Evolutionary conservation across 2,797 vertebrate species (phyloP), one percentile per base, ranked within the genome.

Genomic region (Oophaga sylvatica): DNA sequence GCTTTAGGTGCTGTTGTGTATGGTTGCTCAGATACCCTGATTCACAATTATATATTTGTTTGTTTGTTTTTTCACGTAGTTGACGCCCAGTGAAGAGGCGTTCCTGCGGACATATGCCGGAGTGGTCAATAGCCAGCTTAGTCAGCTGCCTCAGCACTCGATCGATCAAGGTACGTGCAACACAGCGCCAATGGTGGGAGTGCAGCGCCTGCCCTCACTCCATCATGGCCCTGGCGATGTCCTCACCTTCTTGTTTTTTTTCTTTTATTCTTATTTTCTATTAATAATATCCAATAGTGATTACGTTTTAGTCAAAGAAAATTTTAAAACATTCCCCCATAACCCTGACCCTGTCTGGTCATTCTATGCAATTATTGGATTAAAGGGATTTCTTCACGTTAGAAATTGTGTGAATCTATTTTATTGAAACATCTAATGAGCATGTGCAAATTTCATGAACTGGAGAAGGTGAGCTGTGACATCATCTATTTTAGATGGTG

Each of bases 41-140:
- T 41, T 73, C 70, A 45, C 35, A 45, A 12, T 20, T 2, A 22
- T 73, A 9, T 9, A 22, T 45, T 73, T 45, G 67, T 68, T 70
- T 1, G 20, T 73, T 73, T 45, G 0, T 20, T 13, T 75, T 6
- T 75, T 4, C 70, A 20, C 17, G 0, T 95, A 99, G 98, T 96
- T 99, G 90, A 99, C 98, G 6, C 96, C 97, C 45, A 99, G 94
- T 19, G 98, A 99, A 94, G 98, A 99, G 92, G 98, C 98, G 81
- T 99, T 99, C 94, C 96, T 99, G 91, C 97, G 97, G 88, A 98
- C 96, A 2, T 99, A 99, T 0, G 97, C 97, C 0, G 98, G 98
- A 70, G 97, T 99, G 92, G 98, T 97, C 92, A 97, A 95, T 94
- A 99, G 96, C 95, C 98, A 99, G 94, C 98, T 99, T 93, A 99